Evolutionary conservation across 2,888 invertebrate genomes (phyloP).

Genomic region (Emmelina monodactyla): DNA sequence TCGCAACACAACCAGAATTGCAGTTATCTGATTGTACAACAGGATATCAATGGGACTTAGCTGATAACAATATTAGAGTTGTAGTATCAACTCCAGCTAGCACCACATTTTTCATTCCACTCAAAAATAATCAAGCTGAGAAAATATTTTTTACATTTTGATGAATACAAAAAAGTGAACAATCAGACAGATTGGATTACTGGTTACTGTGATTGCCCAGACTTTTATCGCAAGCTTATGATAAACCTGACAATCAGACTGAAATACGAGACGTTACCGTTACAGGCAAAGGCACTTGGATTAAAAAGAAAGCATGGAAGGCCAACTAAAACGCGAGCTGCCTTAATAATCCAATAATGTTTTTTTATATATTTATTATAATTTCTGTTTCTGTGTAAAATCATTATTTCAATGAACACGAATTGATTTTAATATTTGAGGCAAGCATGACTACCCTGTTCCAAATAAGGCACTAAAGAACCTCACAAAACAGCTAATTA

Average conservation of each 20-base stretch:
- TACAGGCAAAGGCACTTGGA: neutral
- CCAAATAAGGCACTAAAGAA: too few relatives aligned
- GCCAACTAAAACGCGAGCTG: conserved; percentile 1
- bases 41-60: neutral
- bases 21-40: neutral
- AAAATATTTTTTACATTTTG: neutral
- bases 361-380: neutral
- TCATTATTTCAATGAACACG: too few relatives aligned
- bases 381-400: too few relatives aligned
- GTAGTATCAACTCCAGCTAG: neutral
- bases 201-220: neutral
- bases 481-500: too few relatives aligned
- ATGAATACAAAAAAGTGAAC: neutral
- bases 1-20: neutral
- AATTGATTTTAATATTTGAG: too few relatives aligned
- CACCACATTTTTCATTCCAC: neutral
- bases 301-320: conserved; percentile 2
- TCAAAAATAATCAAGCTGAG: neutral
- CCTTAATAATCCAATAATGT: conserved; percentile 1
- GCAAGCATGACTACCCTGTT: too few relatives aligned
- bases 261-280: neutral
- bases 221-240: neutral
- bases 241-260: neutral
- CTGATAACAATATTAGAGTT: neutral
- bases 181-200: neutral